phyloP scores from a whole-genome alignment of 2,797 vertebrate genomes.

The Otolemur crassicaudatus region DNA sequence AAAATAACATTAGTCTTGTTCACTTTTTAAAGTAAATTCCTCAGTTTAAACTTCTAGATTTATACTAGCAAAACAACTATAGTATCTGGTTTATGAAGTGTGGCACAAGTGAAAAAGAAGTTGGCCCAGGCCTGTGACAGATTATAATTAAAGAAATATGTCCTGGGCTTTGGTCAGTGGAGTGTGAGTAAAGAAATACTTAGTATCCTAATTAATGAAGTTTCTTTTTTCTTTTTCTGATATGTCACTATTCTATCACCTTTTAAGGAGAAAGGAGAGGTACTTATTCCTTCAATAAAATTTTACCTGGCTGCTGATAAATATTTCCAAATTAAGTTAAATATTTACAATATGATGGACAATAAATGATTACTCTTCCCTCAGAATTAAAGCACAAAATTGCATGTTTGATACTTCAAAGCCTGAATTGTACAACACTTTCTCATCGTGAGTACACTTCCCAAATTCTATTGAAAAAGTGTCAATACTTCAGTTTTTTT shows the following conservation, averaged over 20 bases:
- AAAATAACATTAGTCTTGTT: background rate
- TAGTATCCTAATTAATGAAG: background rate
- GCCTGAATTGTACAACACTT: background rate
- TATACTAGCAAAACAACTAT: background rate
- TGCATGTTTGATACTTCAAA: background rate
- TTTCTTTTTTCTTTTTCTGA: background rate
- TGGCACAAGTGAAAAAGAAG: background rate
- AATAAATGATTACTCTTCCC: constrained; percentile 6
- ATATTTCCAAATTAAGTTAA: constrained; percentile 27
- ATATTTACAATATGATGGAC: background rate
- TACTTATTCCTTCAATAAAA: background rate
- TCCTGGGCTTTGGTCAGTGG: background rate
- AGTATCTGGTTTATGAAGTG: background rate
- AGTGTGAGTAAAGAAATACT: background rate
- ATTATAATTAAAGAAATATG: background rate
- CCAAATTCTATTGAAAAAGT: background rate
- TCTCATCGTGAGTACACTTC: background rate
- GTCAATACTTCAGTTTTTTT: background rate
- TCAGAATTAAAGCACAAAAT: constrained; percentile 17
- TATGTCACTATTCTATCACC: background rate
- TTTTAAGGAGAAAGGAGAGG: background rate
- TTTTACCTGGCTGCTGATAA: background rate
- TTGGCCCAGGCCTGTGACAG: background rate
- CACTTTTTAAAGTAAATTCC: background rate
- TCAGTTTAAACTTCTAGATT: background rate